phyloP scores from a whole-genome alignment of 2,113 vertebrate genomes.

The Dicrurus megarhynchus region DNA sequence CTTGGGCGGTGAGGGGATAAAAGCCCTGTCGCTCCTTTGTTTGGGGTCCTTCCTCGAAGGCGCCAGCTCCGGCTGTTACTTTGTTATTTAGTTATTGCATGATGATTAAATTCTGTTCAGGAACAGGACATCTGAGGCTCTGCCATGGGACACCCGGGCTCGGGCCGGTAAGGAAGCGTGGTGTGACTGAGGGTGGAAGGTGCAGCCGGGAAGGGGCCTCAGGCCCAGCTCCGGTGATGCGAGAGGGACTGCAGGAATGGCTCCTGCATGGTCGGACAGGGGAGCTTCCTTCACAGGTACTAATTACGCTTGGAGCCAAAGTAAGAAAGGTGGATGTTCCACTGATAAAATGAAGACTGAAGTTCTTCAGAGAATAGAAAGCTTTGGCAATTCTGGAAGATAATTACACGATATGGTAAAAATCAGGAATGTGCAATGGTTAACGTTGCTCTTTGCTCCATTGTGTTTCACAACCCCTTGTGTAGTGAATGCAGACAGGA shows the following conservation, averaged over 20 bases:
- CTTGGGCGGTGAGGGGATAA: background rate
- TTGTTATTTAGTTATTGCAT: background rate
- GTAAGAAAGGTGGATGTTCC: background rate
- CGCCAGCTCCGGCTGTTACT: background rate
- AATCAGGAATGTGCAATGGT: background rate
- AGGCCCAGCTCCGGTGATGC: fast-evolving
- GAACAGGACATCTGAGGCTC: background rate
- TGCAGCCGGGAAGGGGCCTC: background rate
- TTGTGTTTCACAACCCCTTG: background rate
- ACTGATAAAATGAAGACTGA: background rate
- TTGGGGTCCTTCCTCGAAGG: fast-evolving
- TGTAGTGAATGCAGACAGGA: background rate
- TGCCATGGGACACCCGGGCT: background rate
- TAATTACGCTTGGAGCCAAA: background rate
- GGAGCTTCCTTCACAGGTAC: background rate
- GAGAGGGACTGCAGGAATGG: background rate
- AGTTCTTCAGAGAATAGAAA: background rate
- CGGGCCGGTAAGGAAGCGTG: fast-evolving
- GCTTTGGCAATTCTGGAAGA: background rate
- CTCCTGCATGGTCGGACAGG: fast-evolving
- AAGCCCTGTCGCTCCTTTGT: background rate
- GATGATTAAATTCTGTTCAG: background rate
- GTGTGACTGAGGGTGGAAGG: background rate
- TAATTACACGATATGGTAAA: background rate
- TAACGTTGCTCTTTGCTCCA: fast-evolving